Evolutionary conservation across 1,140 invertebrate species (phyloP), one percentile per base, ranked within the genome.

Genomic region (Cydia pomonella): DNA sequence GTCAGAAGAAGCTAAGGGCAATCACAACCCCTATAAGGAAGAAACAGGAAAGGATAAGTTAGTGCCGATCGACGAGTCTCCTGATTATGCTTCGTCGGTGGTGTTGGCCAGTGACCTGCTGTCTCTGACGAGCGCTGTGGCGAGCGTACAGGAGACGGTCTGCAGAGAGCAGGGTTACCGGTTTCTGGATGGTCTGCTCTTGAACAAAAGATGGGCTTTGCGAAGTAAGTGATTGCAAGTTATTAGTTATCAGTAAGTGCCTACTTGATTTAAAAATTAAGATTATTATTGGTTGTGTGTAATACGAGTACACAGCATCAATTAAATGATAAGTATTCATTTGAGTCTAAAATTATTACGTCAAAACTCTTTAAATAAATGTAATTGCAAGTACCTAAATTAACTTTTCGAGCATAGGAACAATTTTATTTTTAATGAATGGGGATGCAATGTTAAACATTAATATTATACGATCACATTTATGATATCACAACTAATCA

Each of bases 201-300:
- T 91, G 76, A 89, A 94, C 33, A 93, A 93, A 74, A 90, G 89
- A 82, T 95, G 94, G 94, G 94, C 94, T 0, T 89, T 94, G 69
- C 93, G 94, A 79, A 94, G 93, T 94, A 84, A 93, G 93, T 93
- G 77, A 53, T 66, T 25, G 16, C 25, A 66, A 3, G 6, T 25
- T 63, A 33, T 53, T 18, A 53, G 50, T 53, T 53, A 13, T 16
- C 7, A 53, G 7, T 18, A 53, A 53, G 50, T n/a, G 6, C 7
- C 50, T 21, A 10, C 0, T 10, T 9, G 33, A 38, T 38, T 38
- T 38, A 44, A 3, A 44, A 44, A 16, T 3, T 10, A 38, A 7
- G 33, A 38, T 38, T 9, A 38, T 38, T 38, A 38, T 38, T 7
- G 33, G 33, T 38, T 9, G 33, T 38, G 9, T 38, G 33, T 38